Conservation (phyloP, 1,140 invertebrate species). For the Ceratitis capitata region DNA sequence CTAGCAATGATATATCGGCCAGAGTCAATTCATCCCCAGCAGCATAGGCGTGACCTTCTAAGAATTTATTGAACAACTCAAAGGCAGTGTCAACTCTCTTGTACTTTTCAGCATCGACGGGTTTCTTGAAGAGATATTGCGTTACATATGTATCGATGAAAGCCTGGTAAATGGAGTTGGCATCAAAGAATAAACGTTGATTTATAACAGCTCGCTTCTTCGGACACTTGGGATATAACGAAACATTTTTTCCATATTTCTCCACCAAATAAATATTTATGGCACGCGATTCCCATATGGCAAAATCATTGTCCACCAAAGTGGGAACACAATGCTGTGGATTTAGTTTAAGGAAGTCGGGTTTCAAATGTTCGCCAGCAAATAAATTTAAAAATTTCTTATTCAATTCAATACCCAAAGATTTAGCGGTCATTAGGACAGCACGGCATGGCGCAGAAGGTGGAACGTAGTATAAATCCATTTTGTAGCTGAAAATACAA, state of each 20-base stretch:
- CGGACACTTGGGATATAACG: slow-evolving; percentile 74
- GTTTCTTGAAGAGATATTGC: slow-evolving; percentile 72
- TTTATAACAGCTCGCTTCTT: slow-evolving; percentile 75
- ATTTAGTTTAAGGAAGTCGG: slow-evolving; percentile 74
- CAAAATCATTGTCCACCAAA: slow-evolving; percentile 74
- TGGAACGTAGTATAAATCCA: slow-evolving; percentile 73
- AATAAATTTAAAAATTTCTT: slow-evolving; percentile 73
- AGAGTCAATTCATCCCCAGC: slow-evolving; percentile 76
- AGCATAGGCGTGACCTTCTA: slow-evolving; percentile 71
- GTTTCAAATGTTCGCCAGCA: slow-evolving; percentile 73
- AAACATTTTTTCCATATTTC: slow-evolving; percentile 73
- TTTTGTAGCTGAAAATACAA: not conserved
- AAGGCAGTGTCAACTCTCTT: slow-evolving; percentile 72
- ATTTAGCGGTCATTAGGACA: slow-evolving; percentile 74
- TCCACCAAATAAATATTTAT: slow-evolving; percentile 76
- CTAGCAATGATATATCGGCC: slow-evolving; percentile 74
- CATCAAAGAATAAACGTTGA: slow-evolving; percentile 79
- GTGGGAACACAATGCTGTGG: slow-evolving; percentile 72
- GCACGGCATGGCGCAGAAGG: slow-evolving; percentile 76
- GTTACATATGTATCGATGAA: slow-evolving; percentile 73
- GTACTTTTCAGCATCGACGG: slow-evolving; percentile 71
- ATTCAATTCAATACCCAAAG: slow-evolving; percentile 77
- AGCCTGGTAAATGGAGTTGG: slow-evolving; percentile 73
- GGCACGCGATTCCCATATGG: slow-evolving; percentile 75
- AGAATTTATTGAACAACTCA: slow-evolving; percentile 72